Conservation (phyloP, 1,140 invertebrate genomes). For the Ceratina australensis region DNA sequence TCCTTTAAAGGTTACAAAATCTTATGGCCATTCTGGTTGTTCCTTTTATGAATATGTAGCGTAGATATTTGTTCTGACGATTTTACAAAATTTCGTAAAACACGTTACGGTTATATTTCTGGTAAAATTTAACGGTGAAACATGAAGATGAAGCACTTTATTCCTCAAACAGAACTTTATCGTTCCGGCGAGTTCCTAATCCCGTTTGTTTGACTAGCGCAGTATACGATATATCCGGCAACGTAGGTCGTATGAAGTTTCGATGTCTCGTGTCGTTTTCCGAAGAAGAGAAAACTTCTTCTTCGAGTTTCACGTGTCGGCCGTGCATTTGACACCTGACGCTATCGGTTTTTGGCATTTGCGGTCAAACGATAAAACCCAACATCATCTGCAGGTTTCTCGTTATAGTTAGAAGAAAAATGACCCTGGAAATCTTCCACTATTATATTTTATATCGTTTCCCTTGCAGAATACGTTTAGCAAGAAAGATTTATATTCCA, state of each 20-base stretch:
- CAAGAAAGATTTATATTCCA: too few relatives aligned
- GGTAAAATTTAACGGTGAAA: too few relatives aligned
- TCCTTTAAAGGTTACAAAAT: too few relatives aligned
- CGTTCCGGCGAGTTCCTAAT: constrained; percentile 2
- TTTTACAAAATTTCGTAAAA: too few relatives aligned
- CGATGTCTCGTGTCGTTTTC: neutral
- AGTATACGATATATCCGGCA: neutral
- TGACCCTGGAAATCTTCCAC: too few relatives aligned
- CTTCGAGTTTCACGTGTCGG: neutral
- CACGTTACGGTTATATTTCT: too few relatives aligned
- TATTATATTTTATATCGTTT: neutral
- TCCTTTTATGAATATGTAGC: too few relatives aligned
- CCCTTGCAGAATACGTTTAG: too few relatives aligned
- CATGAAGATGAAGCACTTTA: neutral
- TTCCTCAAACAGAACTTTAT: neutral
- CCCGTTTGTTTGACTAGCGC: constrained; percentile 6
- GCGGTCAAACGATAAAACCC: neutral
- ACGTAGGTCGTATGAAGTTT: constrained; percentile 10
- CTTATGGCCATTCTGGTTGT: too few relatives aligned
- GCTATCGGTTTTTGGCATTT: constrained; percentile 25
- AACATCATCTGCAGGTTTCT: neutral
- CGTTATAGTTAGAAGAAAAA: neutral
- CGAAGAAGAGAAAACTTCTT: neutral
- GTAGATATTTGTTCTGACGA: too few relatives aligned
- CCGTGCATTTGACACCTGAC: constrained; percentile 16